phyloP scores from a whole-genome alignment of 2,888 invertebrate genomes.

The Meandrusa payeni region DNA sequence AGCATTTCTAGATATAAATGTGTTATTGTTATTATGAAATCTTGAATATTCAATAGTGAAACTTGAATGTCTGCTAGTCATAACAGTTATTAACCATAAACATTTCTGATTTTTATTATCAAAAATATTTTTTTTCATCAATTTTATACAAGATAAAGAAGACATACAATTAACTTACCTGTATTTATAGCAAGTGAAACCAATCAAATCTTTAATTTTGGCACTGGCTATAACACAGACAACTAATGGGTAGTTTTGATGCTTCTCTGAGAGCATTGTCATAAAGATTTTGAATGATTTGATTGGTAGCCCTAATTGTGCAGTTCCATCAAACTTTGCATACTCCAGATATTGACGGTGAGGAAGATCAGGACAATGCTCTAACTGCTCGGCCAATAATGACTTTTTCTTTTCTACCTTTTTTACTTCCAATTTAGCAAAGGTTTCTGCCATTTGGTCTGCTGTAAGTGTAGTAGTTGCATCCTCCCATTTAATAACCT shows the following conservation, averaged over 20 bases:
- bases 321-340: conserved; percentile 95
- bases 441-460: conserved; percentile 82
- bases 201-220: conserved; percentile 94
- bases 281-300: conserved; percentile 95
- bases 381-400: conserved; percentile 86
- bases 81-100: too few relatives aligned
- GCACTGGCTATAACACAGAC: conserved; percentile 91
- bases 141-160: too few relatives aligned
- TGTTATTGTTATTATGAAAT: neutral
- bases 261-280: conserved; percentile 90
- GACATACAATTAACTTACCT: conserved; percentile 61
- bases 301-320: conserved; percentile 88
- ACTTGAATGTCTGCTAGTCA: too few relatives aligned
- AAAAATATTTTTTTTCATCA: too few relatives aligned
- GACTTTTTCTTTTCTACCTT: conserved; percentile 74
- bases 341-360: conserved; percentile 94
- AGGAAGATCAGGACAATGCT: conserved; percentile 87
- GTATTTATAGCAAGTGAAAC: conserved; percentile 94
- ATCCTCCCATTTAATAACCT: conserved; percentile 87
- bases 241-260: conserved; percentile 91
- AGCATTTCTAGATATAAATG: neutral
- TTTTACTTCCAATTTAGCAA: conserved; percentile 67
- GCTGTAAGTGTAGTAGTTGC: conserved; percentile 67
- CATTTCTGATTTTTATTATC: too few relatives aligned
- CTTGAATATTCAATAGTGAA: too few relatives aligned